A percentile compares a stretch with the other conserved stretches of the same genome.
Conservation (phyloP, 2,113 vertebrate genomes). For the Tetrax tetrax region DNA sequence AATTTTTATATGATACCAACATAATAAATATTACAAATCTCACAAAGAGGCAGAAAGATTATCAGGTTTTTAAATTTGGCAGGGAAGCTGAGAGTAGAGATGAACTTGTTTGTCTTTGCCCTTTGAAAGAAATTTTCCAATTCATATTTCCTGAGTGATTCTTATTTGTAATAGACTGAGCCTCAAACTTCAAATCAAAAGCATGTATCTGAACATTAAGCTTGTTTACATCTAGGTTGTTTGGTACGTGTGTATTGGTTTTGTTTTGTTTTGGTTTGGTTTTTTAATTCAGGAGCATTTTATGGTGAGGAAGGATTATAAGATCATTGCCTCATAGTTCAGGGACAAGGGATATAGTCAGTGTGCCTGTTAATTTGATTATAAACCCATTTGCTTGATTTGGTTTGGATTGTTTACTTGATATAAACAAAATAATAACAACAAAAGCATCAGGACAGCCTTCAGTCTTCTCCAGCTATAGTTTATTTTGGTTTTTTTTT, state of each 20-base stretch:
- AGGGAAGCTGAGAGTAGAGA: background rate
- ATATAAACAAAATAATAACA: background rate
- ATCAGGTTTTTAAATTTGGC: background rate
- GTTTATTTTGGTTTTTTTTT: accelerated
- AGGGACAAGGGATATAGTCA: background rate
- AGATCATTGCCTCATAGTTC: background rate
- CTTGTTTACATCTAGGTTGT: background rate
- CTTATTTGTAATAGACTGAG: background rate
- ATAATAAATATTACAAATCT: background rate
- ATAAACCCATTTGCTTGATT: background rate
- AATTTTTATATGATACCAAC: background rate
- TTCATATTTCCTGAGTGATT: background rate
- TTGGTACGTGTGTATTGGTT: background rate
- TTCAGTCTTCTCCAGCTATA: background rate
- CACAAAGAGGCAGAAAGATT: background rate
- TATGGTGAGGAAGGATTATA: background rate
- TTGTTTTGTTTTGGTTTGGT: background rate
- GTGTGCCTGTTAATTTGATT: background rate
- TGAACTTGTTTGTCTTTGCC: background rate
- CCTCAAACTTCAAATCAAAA: background rate
- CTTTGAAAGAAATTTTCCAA: background rate
- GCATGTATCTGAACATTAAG: background rate
- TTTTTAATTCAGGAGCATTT: background rate
- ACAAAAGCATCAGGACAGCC: background rate
- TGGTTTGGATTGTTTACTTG: background rate